phyloP scores from a whole-genome alignment of 2,113 vertebrate species.

The Vulpes ferrilata region DNA sequence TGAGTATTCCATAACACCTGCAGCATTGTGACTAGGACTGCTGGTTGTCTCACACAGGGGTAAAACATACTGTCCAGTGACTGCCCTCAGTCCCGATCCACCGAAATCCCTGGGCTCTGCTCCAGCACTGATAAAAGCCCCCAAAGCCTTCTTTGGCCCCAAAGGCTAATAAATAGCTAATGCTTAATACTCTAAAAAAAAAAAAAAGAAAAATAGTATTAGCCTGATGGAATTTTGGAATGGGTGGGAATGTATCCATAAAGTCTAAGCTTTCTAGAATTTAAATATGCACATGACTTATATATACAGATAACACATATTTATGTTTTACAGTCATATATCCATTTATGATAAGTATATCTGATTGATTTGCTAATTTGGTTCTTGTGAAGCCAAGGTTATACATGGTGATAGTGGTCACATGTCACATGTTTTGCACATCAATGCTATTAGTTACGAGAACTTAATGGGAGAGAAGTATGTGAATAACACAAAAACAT shows the following conservation, averaged over 20 bases:
- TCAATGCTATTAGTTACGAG: not conserved
- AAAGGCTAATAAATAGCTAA: not conserved
- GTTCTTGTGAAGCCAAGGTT: not conserved
- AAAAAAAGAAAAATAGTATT: not conserved
- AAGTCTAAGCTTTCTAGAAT: constrained; percentile 36
- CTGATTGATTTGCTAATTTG: not conserved
- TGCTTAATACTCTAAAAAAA: constrained; percentile 41
- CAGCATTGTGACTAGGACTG: not conserved
- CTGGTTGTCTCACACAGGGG: not conserved
- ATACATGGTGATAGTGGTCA: not conserved
- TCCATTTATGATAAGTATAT: not conserved
- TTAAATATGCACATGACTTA: not conserved
- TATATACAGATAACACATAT: not conserved
- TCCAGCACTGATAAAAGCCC: not conserved
- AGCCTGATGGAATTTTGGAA: not conserved
- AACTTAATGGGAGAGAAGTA: not conserved
- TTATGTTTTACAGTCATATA: not conserved
- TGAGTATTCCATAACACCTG: not conserved
- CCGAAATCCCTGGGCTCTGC: not conserved
- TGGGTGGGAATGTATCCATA: not conserved
- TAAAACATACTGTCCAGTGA: not conserved
- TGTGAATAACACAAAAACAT: not conserved
- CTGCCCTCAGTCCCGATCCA: not conserved
- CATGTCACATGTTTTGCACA: not conserved
- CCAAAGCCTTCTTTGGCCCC: not conserved